Conservation (phyloP, 1,140 invertebrate genomes). For the Heterodera carotae region DNA sequence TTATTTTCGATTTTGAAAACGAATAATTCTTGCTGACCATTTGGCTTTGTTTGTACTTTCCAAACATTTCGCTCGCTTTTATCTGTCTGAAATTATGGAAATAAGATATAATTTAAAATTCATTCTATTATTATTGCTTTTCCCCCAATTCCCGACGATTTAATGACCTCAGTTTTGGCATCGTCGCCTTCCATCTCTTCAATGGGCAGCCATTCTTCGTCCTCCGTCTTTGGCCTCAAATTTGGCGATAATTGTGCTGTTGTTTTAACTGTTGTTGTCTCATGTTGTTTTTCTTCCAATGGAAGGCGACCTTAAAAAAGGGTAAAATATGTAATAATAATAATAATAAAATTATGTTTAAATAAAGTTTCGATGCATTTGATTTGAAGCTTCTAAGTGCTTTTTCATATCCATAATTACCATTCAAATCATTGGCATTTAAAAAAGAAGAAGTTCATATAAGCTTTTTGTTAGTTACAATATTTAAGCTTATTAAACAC, state of each 20-base stretch:
- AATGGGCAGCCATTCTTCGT: conserved; percentile 28
- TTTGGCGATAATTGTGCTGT: conserved; percentile 7
- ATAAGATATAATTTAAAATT: neutral
- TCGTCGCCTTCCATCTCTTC: conserved; percentile 6
- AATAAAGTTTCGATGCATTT: no score
- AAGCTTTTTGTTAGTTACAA: no score
- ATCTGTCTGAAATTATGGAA: neutral
- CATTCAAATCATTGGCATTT: no score
- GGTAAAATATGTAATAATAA: neutral
- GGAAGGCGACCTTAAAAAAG: neutral
- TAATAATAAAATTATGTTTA: no score
- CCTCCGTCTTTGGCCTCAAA: conserved; percentile 1
- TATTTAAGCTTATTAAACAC: neutral
- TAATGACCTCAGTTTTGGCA: neutral
- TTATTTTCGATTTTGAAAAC: no score
- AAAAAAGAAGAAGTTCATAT: no score
- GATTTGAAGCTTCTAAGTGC: no score
- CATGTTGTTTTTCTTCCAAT: neutral
- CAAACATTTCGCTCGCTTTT: neutral
- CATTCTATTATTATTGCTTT: neutral
- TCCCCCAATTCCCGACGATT: neutral
- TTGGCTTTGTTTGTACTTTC: neutral
- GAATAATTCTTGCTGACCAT: neutral
- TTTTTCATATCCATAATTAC: no score
- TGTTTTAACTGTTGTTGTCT: neutral